phyloP scores from a whole-genome alignment of 1,140 invertebrate species.

The Hycleus phaleratus region DNA sequence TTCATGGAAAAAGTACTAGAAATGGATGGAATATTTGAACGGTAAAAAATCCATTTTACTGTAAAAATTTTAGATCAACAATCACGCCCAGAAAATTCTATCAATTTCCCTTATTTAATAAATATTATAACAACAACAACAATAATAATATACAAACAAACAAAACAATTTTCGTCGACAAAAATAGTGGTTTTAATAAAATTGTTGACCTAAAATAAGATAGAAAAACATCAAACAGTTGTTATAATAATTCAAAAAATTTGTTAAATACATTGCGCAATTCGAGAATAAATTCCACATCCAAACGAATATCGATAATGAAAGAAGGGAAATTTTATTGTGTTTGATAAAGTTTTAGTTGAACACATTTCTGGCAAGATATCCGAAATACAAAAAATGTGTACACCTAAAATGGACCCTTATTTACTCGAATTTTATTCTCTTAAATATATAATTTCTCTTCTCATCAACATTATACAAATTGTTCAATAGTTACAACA shows the following conservation, averaged over 20 bases:
- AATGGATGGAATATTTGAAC: conserved; percentile 25
- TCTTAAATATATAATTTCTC: conserved; percentile 11
- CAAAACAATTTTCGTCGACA: not conserved
- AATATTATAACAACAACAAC: not conserved
- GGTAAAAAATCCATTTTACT: conserved; percentile 15
- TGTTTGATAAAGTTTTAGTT: conserved; percentile 11
- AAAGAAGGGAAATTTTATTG: conserved; percentile 4
- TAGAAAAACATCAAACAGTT: conserved; percentile 17
- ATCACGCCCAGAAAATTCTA: not conserved
- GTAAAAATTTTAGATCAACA: conserved; percentile 14
- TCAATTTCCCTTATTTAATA: no score
- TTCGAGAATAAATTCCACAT: not conserved
- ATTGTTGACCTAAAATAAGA: conserved; percentile 9
- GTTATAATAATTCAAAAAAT: conserved; percentile 19
- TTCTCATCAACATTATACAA: not conserved
- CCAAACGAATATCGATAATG: not conserved
- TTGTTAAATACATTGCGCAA: conserved; percentile 14
- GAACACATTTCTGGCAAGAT: conserved; percentile 16
- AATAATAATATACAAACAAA: not conserved
- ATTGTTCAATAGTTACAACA: conserved; percentile 15
- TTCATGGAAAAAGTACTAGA: conserved; percentile 15
- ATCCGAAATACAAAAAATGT: conserved; percentile 14
- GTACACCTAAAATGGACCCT: conserved; percentile 20
- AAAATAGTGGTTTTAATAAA: not conserved
- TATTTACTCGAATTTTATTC: conserved; percentile 5